A percentile compares a stretch with the other conserved stretches of the same genome.
Conservation (phyloP, 2,797 vertebrate genomes). For the Parotocinclus haroldoi region DNA sequence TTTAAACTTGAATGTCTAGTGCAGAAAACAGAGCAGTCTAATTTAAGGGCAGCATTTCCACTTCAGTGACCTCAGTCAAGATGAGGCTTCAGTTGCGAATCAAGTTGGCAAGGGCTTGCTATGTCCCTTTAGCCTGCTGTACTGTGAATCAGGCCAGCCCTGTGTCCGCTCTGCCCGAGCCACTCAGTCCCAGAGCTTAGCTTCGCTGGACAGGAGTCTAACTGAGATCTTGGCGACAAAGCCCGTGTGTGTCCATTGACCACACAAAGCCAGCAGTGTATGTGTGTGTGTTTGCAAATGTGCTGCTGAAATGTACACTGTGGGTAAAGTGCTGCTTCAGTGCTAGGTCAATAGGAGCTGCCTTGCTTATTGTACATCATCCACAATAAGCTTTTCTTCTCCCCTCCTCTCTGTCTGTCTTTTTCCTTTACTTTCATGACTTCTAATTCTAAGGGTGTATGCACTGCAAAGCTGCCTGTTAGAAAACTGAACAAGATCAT, state of each 20-base stretch:
- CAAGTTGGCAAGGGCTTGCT: too few species aligned
- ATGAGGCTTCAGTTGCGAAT: too few species aligned
- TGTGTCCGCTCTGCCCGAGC: slow-evolving; percentile 35
- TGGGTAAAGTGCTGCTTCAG: slow-evolving; percentile 74
- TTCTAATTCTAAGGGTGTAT: too few species aligned
- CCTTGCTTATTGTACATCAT: slow-evolving; percentile 79
- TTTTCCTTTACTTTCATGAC: slow-evolving; percentile 2
- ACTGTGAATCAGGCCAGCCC: slow-evolving; percentile 18
- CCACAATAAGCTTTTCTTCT: slow-evolving; percentile 78
- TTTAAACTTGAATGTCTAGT: too few species aligned
- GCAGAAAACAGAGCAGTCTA: too few species aligned
- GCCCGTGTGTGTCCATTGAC: slow-evolving; percentile 44
- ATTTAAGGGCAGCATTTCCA: too few species aligned
- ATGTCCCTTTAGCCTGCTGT: too few species aligned
- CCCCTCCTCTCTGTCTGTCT: slow-evolving; percentile 1
- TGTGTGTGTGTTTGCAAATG: slow-evolving; percentile 30
- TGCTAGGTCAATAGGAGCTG: slow-evolving; percentile 77
- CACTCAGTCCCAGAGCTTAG: slow-evolving; percentile 39
- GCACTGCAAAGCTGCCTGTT: too few species aligned
- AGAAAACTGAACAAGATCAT: too few species aligned
- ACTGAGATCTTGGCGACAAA: slow-evolving; percentile 44
- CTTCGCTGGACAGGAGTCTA: slow-evolving; percentile 41
- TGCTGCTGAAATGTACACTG: slow-evolving; percentile 71
- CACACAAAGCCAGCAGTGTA: slow-evolving; percentile 68
- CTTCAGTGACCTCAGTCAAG: too few species aligned